Conservation (phyloP, 2,797 vertebrate genomes). For the Myripristis murdjan region DNA sequence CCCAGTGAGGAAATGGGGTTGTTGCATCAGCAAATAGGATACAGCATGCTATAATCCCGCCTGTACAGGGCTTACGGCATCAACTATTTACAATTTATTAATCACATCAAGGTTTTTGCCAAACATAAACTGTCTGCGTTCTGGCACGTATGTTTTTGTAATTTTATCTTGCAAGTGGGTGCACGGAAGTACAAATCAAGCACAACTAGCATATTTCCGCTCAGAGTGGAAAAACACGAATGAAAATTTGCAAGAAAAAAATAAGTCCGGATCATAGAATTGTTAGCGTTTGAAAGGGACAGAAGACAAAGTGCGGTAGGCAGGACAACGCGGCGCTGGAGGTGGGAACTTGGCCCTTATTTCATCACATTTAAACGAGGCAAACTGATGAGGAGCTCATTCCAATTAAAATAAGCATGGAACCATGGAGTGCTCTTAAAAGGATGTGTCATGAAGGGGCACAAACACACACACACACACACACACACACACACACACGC, state of each 20-base stretch:
- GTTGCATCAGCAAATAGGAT: too few relatives aligned
- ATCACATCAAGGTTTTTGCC: too few relatives aligned
- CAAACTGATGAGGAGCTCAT: conserved; percentile 44
- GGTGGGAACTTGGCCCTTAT: conserved; percentile 3
- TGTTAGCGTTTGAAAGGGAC: conserved; percentile 9
- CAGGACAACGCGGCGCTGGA: conserved; percentile 11
- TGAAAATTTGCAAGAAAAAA: background rate
- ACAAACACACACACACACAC: conserved; percentile 19
- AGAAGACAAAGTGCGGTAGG: conserved; percentile 3
- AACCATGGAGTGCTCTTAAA: conserved; percentile 53
- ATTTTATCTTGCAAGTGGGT: too few relatives aligned
- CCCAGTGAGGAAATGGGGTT: background rate
- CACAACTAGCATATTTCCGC: too few relatives aligned
- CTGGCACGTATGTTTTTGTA: too few relatives aligned
- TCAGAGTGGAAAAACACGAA: background rate
- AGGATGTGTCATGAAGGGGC: conserved; percentile 37
- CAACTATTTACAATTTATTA: too few relatives aligned
- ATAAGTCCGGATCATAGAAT: too few relatives aligned
- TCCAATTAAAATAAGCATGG: conserved; percentile 65
- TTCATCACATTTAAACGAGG: conserved; percentile 34
- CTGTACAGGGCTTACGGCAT: too few relatives aligned
- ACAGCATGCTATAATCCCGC: too few relatives aligned
- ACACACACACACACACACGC: conserved; percentile 18
- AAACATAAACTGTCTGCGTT: too few relatives aligned
- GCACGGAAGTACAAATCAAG: too few relatives aligned